Evolutionary conservation across 2,113 vertebrate genomes (phyloP), one percentile per base, ranked within the genome.

Genomic region (Neomonachus schauinslandi): DNA sequence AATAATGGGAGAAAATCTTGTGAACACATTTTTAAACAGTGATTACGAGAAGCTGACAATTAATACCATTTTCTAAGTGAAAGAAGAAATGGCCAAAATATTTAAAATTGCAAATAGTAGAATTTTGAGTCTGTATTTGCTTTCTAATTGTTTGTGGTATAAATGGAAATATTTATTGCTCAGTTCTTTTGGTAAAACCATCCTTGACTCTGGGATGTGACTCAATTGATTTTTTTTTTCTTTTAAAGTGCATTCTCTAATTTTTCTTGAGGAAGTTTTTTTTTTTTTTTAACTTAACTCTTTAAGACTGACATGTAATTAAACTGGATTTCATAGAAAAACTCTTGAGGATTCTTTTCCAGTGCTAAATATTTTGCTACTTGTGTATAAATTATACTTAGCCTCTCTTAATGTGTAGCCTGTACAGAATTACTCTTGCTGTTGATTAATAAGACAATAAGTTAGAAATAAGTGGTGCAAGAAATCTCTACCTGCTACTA

Each of bases 81-180:
- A 69, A 9, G 16, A 57, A 93, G 31, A 92, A 74, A 67, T 87
- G 42, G 21, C 4, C n/a, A 61, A 94, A 93, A 51, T 46, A 94
- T 61, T 94, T 85, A 18, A 90, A 82, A 49, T 79, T 81, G 86
- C 6, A 69, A 90, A 77, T 39, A 74, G 59, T 85, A 87, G 46
- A 65, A 74, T 69, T 94, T 88, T 96, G 31, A 87, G 61, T 94
- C 49, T 74, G 36, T 26, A 80, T 91, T 95, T 96, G 28, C 24
- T 77, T 91, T 83, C 36, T 81, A 81, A 93, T 86, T 91, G 69
- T 55, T 95, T 96, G 19, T 49, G 85, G 18, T 67, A 55, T 31
- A 49, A 93, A 10, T 95, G 71, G 39, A 76, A 57, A 93, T 86
- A 92, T 92, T 96, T 91, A 53, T n/a, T 95, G 51, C 33, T 57